Percentiles rank a stretch among this genome's conserved stretches.
Conservation (phyloP, 2,888 invertebrate species). For the Slavum lentiscoides region DNA sequence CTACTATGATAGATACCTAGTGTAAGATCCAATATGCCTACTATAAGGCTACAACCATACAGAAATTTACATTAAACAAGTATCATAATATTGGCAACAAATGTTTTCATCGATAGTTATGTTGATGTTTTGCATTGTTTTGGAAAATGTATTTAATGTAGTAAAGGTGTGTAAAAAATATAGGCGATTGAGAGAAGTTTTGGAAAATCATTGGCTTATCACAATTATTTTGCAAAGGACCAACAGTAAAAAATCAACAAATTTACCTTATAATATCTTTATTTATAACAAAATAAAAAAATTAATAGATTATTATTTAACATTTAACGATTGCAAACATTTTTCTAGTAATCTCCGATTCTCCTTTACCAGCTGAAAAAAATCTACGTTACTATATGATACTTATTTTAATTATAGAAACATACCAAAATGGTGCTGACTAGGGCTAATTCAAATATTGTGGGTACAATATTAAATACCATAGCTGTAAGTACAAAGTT, state of each 20-base stretch:
- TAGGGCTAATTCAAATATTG: constrained; percentile 86
- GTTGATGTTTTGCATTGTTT: too few species aligned
- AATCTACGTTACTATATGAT: not conserved
- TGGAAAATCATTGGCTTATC: not conserved
- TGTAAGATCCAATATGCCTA: too few species aligned
- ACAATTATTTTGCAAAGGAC: not conserved
- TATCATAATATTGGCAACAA: too few species aligned
- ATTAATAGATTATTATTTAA: constrained; percentile 26
- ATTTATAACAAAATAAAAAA: constrained; percentile 8
- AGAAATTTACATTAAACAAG: too few species aligned
- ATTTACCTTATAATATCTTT: constrained; percentile 38
- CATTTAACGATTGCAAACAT: constrained; percentile 49
- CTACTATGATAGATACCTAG: too few species aligned
- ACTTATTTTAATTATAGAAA: constrained; percentile 28
- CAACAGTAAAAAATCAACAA: constrained; percentile 23
- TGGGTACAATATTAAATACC: constrained; percentile 97
- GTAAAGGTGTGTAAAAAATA: not conserved
- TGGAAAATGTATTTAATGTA: too few species aligned
- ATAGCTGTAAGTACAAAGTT: constrained; percentile 95
- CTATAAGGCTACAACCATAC: too few species aligned
- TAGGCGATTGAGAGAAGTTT: not conserved
- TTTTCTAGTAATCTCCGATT: constrained; percentile 55
- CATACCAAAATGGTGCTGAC: constrained; percentile 84
- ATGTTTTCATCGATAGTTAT: too few species aligned
- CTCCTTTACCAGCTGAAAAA: constrained; percentile 55